phyloP scores from a whole-genome alignment of 2,888 invertebrate species.

The Leptopilina syphax region DNA sequence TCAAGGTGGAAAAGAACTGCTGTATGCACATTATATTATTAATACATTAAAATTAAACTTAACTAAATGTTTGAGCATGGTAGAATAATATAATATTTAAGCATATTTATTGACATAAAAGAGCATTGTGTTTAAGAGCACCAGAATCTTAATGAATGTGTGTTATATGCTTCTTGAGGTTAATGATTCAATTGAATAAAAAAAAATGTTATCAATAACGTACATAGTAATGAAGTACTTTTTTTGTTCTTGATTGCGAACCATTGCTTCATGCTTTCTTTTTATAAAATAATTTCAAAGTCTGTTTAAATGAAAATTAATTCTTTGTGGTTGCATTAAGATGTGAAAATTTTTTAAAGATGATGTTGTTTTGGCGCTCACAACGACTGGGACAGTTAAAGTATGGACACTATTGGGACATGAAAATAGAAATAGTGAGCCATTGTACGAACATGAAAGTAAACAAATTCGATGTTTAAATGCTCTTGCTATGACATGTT shows the following conservation, averaged over 20 bases:
- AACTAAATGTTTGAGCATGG: neutral
- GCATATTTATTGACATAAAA: slow-evolving; percentile 8
- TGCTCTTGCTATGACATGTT: slow-evolving; percentile 95
- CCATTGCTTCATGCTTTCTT: slow-evolving; percentile 31
- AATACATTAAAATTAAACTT: neutral
- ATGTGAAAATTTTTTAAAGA: slow-evolving; percentile 81
- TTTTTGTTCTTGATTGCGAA: neutral
- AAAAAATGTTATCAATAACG: neutral
- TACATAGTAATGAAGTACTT: neutral
- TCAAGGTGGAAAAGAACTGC: neutral
- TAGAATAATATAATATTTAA: neutral
- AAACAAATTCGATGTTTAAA: slow-evolving; percentile 97
- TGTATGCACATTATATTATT: neutral
- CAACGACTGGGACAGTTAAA: slow-evolving; percentile 97
- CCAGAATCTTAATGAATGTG: slow-evolving; percentile 4
- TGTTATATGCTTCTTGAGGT: neutral
- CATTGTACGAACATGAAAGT: slow-evolving; percentile 97
- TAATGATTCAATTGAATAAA: slow-evolving; percentile 1
- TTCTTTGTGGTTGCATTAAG: neutral
- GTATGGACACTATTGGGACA: slow-evolving; percentile 96
- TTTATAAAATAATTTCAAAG: slow-evolving; percentile 7
- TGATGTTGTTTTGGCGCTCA: slow-evolving; percentile 96
- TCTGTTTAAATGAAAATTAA: slow-evolving; percentile 5
- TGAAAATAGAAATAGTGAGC: slow-evolving; percentile 91
- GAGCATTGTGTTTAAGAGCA: slow-evolving; percentile 3